Percentiles rank a stretch among this genome's conserved stretches.
phyloP scores from a whole-genome alignment of 2,113 vertebrate genomes.

The Malurus melanocephalus region DNA sequence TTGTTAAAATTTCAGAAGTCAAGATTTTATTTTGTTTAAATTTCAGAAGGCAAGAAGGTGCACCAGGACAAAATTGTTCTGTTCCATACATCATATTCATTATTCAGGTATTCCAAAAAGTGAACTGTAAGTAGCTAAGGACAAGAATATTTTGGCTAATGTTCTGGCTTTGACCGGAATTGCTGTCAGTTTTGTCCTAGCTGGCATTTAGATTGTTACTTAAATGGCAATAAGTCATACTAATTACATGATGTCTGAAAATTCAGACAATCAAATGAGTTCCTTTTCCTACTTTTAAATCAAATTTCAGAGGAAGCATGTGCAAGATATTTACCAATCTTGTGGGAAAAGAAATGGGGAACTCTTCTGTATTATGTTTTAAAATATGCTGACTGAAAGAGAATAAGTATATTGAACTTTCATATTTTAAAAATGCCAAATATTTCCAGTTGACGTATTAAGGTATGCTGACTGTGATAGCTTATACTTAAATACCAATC shows the following conservation, averaged over 20 bases:
- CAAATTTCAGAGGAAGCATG: not conserved
- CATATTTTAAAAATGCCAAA: not conserved
- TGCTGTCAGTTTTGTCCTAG: constrained; percentile 3
- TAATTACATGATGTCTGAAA: not conserved
- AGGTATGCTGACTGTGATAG: not conserved
- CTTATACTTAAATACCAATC: constrained; percentile 20
- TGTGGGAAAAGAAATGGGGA: not conserved
- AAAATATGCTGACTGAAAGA: constrained; percentile 10
- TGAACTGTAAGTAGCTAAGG: not conserved
- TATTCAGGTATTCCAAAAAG: not conserved
- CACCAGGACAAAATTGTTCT: not conserved
- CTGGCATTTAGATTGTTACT: not conserved
- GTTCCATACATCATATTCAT: not conserved
- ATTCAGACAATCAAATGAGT: not conserved
- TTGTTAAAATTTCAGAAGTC: not conserved
- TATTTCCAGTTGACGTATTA: constrained; percentile 13
- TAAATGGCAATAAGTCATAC: not conserved
- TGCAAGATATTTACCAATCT: not conserved
- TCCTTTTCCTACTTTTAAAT: not conserved
- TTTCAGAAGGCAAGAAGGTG: not conserved
- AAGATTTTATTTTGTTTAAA: not conserved
- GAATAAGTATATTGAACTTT: constrained; percentile 7
- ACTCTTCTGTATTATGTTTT: not conserved
- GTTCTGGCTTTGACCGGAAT: not conserved
- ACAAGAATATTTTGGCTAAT: not conserved